These are phyloP conservation scores for Tyto alba DNA, from an alignment of 2,113 vertebrate species.

Conservation along the genomic window DNA sequence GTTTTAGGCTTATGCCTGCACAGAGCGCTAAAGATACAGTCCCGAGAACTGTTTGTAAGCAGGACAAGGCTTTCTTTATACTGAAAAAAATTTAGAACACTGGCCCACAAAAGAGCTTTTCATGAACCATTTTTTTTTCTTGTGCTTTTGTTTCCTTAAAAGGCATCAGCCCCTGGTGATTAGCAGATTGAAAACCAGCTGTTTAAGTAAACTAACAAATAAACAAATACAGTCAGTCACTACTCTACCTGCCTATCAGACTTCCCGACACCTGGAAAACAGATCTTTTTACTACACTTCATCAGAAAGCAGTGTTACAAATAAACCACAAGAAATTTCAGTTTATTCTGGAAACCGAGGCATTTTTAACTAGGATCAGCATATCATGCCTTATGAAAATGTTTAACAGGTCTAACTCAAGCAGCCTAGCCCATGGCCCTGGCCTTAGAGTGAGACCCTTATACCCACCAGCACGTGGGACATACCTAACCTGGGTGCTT, in stretches of 20 bases:
- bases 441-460: background rate
- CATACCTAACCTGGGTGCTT: background rate
- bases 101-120: background rate
- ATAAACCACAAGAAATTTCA: background rate
- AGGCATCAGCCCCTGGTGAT: background rate
- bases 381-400: background rate
- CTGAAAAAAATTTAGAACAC: background rate
- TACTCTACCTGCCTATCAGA: background rate
- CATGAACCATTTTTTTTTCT: background rate
- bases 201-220: slow-evolving; percentile 4
- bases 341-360: background rate
- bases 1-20: background rate
- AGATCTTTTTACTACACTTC: background rate
- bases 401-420: background rate
- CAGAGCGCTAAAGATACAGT: background rate
- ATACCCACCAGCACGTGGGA: background rate
- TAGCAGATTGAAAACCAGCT: background rate
- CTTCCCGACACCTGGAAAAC: background rate
- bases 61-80: background rate
- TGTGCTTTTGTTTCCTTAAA: background rate
- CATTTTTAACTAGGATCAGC: background rate
- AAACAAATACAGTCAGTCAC: background rate
- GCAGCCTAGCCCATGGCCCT: background rate
- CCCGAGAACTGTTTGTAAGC: background rate
- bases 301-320: background rate